Conservation (phyloP, 2,797 vertebrate species). For the Pseudomugil tenellus region DNA sequence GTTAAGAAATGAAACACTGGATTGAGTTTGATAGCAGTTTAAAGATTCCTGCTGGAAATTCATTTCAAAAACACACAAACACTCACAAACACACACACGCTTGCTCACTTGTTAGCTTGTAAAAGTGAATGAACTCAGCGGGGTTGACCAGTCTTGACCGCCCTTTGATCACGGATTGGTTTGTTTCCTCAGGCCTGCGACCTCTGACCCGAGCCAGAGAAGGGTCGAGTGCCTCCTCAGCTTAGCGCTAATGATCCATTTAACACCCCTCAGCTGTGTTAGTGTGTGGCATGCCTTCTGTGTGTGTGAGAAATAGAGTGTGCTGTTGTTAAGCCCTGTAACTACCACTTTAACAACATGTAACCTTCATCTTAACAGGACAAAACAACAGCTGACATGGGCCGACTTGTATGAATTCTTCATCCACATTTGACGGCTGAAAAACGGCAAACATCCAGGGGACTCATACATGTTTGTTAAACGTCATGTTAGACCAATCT, state of each 20-base stretch:
- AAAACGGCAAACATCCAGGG: conserved; percentile 33
- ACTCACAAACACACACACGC: neutral
- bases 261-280: conserved; percentile 80
- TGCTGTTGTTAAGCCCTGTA: conserved; percentile 38
- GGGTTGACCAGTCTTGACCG: conserved; percentile 68
- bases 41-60: conserved; percentile 17
- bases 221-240: conserved; percentile 77
- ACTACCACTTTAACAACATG: conserved; percentile 47
- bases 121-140: conserved; percentile 70
- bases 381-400: conserved; percentile 53
- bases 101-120: conserved; percentile 35
- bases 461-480: conserved; percentile 33
- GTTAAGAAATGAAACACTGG: neutral
- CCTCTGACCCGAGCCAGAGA: conserved; percentile 83
- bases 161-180: conserved; percentile 85
- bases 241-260: conserved; percentile 92
- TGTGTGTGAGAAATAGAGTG: conserved; percentile 17
- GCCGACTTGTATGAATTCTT: conserved; percentile 55
- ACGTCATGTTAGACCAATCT: conserved; percentile 25
- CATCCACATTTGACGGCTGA: conserved; percentile 41
- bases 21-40: neutral
- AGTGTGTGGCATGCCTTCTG: conserved; percentile 38
- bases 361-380: conserved; percentile 35
- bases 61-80: neutral
- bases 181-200: conserved; percentile 87